These are phyloP conservation scores for Motacilla tschutschensis DNA, from an alignment of 2,113 vertebrate genomes.

Conservation along the genomic window DNA sequence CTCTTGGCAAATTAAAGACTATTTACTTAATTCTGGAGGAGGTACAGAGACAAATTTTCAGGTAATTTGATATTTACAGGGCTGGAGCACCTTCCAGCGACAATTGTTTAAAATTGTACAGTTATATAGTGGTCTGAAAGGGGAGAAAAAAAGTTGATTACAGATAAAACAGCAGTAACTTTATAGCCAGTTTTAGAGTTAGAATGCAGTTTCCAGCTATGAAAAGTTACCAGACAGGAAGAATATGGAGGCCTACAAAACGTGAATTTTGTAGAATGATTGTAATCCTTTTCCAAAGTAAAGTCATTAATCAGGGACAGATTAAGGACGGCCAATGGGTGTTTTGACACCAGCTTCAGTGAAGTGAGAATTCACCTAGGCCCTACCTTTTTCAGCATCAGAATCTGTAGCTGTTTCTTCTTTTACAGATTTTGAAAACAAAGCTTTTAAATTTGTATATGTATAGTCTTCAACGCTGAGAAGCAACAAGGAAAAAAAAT, in stretches of 20 bases:
- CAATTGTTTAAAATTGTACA: not conserved
- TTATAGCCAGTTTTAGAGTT: not conserved
- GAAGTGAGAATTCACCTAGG: not conserved
- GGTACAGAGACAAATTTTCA: not conserved
- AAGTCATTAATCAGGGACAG: not conserved
- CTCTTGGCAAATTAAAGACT: not conserved
- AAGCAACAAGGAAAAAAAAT: not conserved
- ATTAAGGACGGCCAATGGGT: not conserved
- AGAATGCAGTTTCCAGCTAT: not conserved
- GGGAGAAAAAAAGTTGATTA: not conserved
- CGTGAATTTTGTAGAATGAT: not conserved
- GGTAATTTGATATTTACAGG: conserved; percentile 3
- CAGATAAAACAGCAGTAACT: not conserved
- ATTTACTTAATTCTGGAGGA: conserved; percentile 4
- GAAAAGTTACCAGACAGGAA: not conserved
- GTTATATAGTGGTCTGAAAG: not conserved
- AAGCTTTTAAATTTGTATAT: conserved; percentile 16
- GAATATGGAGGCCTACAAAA: not conserved
- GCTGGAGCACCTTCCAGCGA: not conserved
- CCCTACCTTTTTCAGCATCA: not conserved
- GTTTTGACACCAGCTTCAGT: not conserved
- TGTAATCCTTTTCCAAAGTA: not conserved
- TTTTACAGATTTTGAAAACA: conserved; percentile 22
- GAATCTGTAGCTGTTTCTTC: not conserved
- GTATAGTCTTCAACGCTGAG: not conserved